These are phyloP conservation scores for Trichonephila inaurata DNA, from an alignment of 1,140 invertebrate genomes.

Conservation along the genomic window DNA sequence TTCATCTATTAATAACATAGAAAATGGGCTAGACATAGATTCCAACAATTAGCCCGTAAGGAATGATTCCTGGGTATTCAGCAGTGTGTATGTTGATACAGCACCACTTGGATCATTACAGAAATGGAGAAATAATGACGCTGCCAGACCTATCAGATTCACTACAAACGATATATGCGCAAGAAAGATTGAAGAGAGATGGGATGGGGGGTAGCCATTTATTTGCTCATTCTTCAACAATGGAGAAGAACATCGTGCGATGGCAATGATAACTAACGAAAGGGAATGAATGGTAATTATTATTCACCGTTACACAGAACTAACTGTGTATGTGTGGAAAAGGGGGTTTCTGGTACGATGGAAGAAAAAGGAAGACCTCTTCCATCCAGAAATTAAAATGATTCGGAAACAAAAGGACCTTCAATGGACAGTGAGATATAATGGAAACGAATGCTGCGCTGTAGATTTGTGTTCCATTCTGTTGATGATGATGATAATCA, in stretches of 20 bases:
- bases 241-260: constrained; percentile 48
- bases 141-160: background rate
- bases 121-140: constrained; percentile 63
- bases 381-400: background rate
- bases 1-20: background rate
- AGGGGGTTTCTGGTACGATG: constrained; percentile 46
- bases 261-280: constrained; percentile 18
- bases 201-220: constrained; percentile 11
- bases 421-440: background rate
- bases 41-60: constrained; percentile 17
- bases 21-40: background rate
- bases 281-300: constrained; percentile 33
- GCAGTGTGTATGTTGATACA: constrained; percentile 11
- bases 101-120: constrained; percentile 47
- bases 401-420: constrained; percentile 26
- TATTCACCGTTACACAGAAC: constrained; percentile 39
- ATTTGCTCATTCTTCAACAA: constrained; percentile 38
- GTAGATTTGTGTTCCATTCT: background rate
- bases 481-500: background rate
- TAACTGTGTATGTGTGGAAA: background rate
- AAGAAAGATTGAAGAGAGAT: background rate
- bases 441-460: background rate
- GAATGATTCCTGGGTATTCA: background rate
- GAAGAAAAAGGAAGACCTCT: constrained; percentile 5
- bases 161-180: background rate